Percentiles rank a stretch among this genome's conserved stretches.
phyloP scores from a whole-genome alignment of 2,113 vertebrate species.

The Pelmatolapia mariae region DNA sequence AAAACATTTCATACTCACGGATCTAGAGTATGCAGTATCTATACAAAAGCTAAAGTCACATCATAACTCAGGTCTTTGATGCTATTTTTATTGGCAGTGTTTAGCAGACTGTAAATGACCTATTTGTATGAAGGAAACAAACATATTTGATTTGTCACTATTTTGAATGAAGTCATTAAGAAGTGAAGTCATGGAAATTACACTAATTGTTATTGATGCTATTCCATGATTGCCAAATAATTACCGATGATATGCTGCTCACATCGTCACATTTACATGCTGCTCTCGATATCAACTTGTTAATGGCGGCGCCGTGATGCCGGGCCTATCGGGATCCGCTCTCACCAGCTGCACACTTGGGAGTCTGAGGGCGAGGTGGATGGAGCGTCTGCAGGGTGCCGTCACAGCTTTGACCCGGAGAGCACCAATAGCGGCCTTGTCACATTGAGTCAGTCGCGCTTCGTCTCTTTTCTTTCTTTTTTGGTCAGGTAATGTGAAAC shows the following conservation, averaged over 20 bases:
- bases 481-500: slow-evolving; percentile 26
- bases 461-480: background rate
- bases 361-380: background rate
- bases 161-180: slow-evolving; percentile 59
- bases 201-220: slow-evolving; percentile 68
- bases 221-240: slow-evolving; percentile 66
- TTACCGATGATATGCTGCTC: slow-evolving; percentile 61
- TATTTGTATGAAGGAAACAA: slow-evolving; percentile 46
- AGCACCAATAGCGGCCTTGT: slow-evolving; percentile 13
- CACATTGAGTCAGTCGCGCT: slow-evolving; percentile 26
- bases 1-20: background rate
- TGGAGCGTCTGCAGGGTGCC: background rate
- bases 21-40: background rate
- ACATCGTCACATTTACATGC: slow-evolving; percentile 62
- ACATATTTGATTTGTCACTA: slow-evolving; percentile 63
- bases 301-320: background rate
- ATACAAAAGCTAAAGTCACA: background rate
- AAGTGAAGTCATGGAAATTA: slow-evolving; percentile 49
- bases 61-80: background rate
- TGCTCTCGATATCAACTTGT: slow-evolving; percentile 41
- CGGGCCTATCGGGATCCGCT: background rate
- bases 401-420: background rate
- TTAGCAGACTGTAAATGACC: slow-evolving; percentile 46
- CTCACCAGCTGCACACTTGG: slow-evolving; percentile 14
- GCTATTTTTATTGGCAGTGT: background rate